These are phyloP conservation scores for Meda fulgida DNA, from an alignment of 2,797 vertebrate genomes.

Conservation along the genomic window DNA sequence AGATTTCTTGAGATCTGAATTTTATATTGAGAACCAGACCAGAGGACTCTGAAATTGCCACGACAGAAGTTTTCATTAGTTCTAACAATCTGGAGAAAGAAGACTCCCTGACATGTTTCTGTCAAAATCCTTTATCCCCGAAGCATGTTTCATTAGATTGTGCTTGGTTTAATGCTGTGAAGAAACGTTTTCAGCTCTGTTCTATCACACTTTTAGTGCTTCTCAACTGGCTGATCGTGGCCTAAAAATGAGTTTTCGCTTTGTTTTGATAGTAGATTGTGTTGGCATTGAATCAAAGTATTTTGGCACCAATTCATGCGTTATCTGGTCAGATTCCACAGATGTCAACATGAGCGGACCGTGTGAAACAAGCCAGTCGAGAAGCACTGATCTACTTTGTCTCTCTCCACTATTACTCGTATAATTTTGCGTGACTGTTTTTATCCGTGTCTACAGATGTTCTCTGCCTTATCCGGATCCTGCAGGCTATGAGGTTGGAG, in stretches of 20 bases:
- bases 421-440: background rate
- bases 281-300: background rate
- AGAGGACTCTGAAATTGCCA: no score
- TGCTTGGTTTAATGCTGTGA: background rate
- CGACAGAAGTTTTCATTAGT: no score
- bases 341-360: background rate
- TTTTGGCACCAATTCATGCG: background rate
- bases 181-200: background rate
- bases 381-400: background rate
- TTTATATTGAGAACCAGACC: no score
- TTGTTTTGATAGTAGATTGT: background rate
- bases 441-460: conserved; percentile 78
- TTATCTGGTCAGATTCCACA: background rate
- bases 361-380: background rate
- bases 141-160: background rate
- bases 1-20: no score
- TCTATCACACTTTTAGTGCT: background rate
- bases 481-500: conserved; percentile 87
- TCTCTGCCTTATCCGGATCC: conserved; percentile 87
- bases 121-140: background rate
- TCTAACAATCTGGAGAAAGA: background rate
- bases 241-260: background rate
- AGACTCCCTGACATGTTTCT: background rate
- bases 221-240: background rate
- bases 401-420: background rate